Evolutionary conservation across 2,888 invertebrate genomes (phyloP), one percentile per base, ranked within the genome.

Genomic region (Tetrapedia diversipes): DNA sequence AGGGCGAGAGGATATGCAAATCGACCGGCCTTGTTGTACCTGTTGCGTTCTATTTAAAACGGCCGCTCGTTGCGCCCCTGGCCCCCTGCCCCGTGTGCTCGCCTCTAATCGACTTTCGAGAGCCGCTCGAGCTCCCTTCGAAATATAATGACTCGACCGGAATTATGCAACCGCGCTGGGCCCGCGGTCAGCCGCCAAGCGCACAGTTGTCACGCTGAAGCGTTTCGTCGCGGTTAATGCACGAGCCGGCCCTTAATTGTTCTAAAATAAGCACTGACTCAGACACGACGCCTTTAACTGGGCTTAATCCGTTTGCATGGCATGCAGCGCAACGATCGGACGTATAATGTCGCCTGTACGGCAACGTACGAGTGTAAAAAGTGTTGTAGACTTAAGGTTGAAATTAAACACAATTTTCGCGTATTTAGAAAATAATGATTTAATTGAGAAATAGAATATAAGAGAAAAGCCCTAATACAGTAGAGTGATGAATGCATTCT

Each of bases 251-350:
- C 80, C 83, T 86, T 86, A 86, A 87, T 86, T 85, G 80, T 80
- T 86, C 86, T 82, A 86, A 86, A 87, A 86, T 86, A 86, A 85
- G 75, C 80, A 80, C 76, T 82, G 86, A 86, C 81, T 86, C 86
- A 82, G 49, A 8, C 66, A 7, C 39, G 64, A 80, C 82, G 82
- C 80, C 72, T 82, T 79, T 77, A 77, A 83, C 76, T 79, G 53
- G 61, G 51, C 61, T 82, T 83, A 82, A 83, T 84, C 72, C 79
- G 77, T 84, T 80, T 72, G 84, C 66, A 47, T 69, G 78, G 64
- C n/a, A n/a, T n/a, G n/a, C n/a, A n/a, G n/a, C n/a, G n/a, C n/a
- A n/a, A n/a, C n/a, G n/a, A n/a, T n/a, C n/a, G n/a, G n/a, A n/a
- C n/a, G n/a, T n/a, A n/a, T n/a, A n/a, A n/a, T n/a, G n/a, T n/a